A percentile compares a stretch with the other conserved stretches of the same genome.
Conservation (phyloP, 2,113 vertebrate species). For the Lutjanus erythropterus region DNA sequence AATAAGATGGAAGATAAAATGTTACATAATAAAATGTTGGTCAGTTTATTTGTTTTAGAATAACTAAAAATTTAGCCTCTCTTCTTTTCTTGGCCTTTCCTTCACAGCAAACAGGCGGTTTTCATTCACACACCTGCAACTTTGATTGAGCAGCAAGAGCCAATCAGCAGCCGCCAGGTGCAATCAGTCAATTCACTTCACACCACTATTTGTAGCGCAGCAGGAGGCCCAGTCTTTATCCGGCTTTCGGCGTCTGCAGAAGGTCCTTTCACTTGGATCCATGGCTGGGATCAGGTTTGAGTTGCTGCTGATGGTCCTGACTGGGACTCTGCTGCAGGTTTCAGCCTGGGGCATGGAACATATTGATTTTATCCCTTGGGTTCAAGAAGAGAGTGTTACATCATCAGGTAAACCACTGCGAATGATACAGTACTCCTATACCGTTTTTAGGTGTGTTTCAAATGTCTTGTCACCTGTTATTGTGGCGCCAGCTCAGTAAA, state of each 20-base stretch:
- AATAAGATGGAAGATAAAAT: neutral
- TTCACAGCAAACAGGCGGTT: neutral
- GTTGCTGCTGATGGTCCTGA: constrained; percentile 34
- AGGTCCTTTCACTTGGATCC: constrained; percentile 7
- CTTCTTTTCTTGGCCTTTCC: neutral
- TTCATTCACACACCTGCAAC: neutral
- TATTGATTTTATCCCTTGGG: too few species aligned
- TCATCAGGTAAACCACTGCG: too few species aligned
- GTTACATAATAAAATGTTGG: neutral
- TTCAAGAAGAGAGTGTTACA: too few species aligned
- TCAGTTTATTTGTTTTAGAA: neutral
- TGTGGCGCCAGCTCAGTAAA: too few species aligned
- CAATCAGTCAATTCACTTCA: constrained; percentile 9
- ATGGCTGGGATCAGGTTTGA: constrained; percentile 55
- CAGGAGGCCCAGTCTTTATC: neutral
- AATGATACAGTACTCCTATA: too few species aligned
- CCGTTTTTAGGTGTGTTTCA: too few species aligned
- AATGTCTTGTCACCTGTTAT: too few species aligned
- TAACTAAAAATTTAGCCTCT: neutral
- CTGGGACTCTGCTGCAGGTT: constrained; percentile 29
- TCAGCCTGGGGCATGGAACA: constrained; percentile 44
- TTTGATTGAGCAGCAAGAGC: neutral
- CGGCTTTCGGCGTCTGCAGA: neutral
- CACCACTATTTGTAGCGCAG: neutral
- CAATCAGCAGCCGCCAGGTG: constrained; percentile 41